Percentiles rank a stretch among this genome's conserved stretches.
These are phyloP conservation scores for Solea senegalensis DNA, from an alignment of 2,113 vertebrate species.

Conservation along the genomic window DNA sequence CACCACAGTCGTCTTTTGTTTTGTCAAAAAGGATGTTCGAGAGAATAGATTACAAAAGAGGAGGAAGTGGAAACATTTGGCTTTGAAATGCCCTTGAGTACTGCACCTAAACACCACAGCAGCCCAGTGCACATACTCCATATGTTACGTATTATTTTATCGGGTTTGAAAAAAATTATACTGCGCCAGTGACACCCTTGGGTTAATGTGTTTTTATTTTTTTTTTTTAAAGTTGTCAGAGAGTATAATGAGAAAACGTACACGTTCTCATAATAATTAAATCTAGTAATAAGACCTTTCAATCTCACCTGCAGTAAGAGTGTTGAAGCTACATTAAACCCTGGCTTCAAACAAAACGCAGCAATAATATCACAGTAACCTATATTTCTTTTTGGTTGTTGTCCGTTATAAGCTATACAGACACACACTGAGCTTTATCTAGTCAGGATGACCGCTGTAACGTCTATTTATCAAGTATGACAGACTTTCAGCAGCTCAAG, in stretches of 20 bases:
- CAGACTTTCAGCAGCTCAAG: background rate
- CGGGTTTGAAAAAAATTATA: background rate
- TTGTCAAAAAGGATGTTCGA: slow-evolving; percentile 3
- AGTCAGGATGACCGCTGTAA: slow-evolving; percentile 16
- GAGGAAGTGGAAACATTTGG: background rate
- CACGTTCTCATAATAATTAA: no score
- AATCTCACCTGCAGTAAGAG: background rate
- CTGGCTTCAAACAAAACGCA: slow-evolving; percentile 15
- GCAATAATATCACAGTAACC: slow-evolving; percentile 41
- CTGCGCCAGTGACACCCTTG: background rate
- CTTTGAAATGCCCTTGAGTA: background rate
- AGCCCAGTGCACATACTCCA: background rate
- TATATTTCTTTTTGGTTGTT: slow-evolving; percentile 14
- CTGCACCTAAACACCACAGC: background rate
- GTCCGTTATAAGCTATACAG: slow-evolving; percentile 37
- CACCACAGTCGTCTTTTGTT: background rate
- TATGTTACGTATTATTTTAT: background rate
- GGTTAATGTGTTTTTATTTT: background rate
- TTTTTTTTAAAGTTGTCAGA: no score
- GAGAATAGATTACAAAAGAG: background rate
- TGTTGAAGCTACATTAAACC: background rate
- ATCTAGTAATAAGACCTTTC: background rate
- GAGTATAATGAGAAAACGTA: no score
- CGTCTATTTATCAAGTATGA: background rate
- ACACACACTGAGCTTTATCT: slow-evolving; percentile 11